Evolutionary conservation across 1,140 invertebrate species (phyloP).

Genomic region (Mercenaria mercenaria): DNA sequence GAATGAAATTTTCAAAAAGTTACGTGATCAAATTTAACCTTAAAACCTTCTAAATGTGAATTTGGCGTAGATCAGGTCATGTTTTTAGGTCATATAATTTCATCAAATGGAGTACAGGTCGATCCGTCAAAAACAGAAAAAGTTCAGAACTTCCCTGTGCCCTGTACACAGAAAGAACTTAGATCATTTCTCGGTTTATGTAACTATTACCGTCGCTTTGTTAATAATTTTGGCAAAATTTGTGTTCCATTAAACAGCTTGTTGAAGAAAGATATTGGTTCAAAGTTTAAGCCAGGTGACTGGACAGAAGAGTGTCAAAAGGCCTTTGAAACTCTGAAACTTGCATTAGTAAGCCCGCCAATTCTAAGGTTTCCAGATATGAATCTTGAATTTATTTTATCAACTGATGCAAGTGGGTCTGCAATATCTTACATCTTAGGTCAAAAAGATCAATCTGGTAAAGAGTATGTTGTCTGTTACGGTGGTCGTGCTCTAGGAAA

Average conservation of each 20-base stretch:
- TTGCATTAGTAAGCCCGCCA: slow-evolving; percentile 59
- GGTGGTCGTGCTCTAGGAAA: slow-evolving; percentile 84
- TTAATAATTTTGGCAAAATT: slow-evolving; percentile 80
- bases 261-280: slow-evolving; percentile 54
- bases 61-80: slow-evolving; percentile 63
- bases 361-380: slow-evolving; percentile 71
- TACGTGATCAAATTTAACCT: slow-evolving; percentile 60
- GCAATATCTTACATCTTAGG: slow-evolving; percentile 74
- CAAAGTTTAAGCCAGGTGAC: slow-evolving; percentile 1
- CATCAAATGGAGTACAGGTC: slow-evolving; percentile 46
- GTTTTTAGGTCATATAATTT: slow-evolving; percentile 67
- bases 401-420: slow-evolving; percentile 74
- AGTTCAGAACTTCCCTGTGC: slow-evolving; percentile 65
- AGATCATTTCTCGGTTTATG: slow-evolving; percentile 86
- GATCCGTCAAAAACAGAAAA: slow-evolving; percentile 55
- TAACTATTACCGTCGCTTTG: slow-evolving; percentile 84
- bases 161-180: slow-evolving; percentile 81
- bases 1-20: slow-evolving; percentile 62
- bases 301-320: slow-evolving; percentile 67
- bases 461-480: slow-evolving; percentile 85
- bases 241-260: slow-evolving; percentile 80
- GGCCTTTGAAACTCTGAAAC: slow-evolving; percentile 74
- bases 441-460: slow-evolving; percentile 75
- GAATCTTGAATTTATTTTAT: slow-evolving; percentile 70
- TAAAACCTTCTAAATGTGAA: slow-evolving; percentile 64